These are phyloP conservation scores for Phasia obesa DNA, from an alignment of 2,888 invertebrate species.

Conservation along the genomic window DNA sequence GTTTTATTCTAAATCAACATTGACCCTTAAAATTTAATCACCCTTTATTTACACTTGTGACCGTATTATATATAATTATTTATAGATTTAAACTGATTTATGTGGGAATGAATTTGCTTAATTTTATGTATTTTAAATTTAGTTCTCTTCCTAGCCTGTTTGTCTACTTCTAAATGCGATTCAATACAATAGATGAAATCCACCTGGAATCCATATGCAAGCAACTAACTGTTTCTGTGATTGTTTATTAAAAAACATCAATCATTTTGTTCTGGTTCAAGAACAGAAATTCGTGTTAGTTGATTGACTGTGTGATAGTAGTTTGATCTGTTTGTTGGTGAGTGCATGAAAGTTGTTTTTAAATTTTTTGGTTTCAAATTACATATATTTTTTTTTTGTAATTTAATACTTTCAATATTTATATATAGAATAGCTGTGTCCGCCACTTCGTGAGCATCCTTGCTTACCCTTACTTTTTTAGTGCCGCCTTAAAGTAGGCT, in stretches of 20 bases:
- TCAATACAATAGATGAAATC: constrained; percentile 5
- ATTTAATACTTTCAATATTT: too few species aligned
- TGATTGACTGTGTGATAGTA: background rate
- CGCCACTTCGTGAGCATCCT: too few species aligned
- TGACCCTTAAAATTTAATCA: too few species aligned
- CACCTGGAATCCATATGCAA: constrained; percentile 6
- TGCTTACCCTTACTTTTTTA: too few species aligned
- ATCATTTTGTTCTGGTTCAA: constrained; percentile 54
- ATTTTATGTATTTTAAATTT: constrained; percentile 23
- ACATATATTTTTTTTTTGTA: too few species aligned
- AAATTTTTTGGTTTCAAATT: constrained; percentile 1
- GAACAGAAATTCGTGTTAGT: constrained; percentile 19
- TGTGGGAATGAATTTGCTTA: constrained; percentile 4
- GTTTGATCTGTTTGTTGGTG: background rate
- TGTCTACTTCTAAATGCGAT: constrained; percentile 10
- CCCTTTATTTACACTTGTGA: too few species aligned
- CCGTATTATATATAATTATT: too few species aligned
- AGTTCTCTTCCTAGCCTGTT: background rate
- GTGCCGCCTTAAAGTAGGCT: too few species aligned
- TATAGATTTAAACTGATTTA: constrained; percentile 4
- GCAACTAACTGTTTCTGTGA: constrained; percentile 53
- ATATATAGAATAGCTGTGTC: too few species aligned
- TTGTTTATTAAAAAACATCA: constrained; percentile 62
- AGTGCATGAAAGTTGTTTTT: background rate
- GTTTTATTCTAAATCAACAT: too few species aligned